These are phyloP conservation scores for Pseudochaenichthys georgianus DNA, from an alignment of 2,797 vertebrate genomes.

Conservation along the genomic window DNA sequence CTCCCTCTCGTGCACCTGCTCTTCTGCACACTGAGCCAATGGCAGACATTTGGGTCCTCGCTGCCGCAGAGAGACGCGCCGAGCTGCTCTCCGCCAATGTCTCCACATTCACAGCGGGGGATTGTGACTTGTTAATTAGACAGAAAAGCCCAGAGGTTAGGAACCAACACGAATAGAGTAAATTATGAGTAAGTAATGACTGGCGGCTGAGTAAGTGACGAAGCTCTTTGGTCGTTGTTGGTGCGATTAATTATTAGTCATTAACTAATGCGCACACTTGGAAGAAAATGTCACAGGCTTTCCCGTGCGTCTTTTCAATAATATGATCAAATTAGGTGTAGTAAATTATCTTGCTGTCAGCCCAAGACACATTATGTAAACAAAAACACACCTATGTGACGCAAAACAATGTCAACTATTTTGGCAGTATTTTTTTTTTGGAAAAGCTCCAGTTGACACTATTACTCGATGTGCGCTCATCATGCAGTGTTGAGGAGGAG, in stretches of 20 bases:
- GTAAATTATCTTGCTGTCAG: background rate
- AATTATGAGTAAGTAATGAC: background rate
- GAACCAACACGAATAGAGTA: background rate
- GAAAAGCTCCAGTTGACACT: background rate
- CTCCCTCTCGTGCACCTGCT: conserved; percentile 61
- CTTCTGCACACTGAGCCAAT: conserved; percentile 45
- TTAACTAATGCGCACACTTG: background rate
- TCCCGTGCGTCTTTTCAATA: background rate
- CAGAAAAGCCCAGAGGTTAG: background rate
- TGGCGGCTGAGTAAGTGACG: background rate
- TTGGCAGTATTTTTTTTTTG: background rate
- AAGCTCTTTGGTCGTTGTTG: background rate
- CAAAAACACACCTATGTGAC: too few relatives aligned
- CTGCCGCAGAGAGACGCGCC: conserved; percentile 55
- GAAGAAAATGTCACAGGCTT: background rate
- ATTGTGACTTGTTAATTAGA: background rate
- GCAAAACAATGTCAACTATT: background rate
- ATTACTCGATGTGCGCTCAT: background rate
- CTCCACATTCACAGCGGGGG: conserved; percentile 18
- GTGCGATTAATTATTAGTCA: background rate
- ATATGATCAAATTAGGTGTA: background rate
- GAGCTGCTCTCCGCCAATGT: conserved; percentile 12
- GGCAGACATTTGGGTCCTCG: conserved; percentile 24
- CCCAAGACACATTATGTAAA: too few relatives aligned
- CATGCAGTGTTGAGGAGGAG: background rate